Base-by-base conservation (phyloP, 2,113 vertebrate genomes). In the Paradoxurus hermaphroditus region DNA sequence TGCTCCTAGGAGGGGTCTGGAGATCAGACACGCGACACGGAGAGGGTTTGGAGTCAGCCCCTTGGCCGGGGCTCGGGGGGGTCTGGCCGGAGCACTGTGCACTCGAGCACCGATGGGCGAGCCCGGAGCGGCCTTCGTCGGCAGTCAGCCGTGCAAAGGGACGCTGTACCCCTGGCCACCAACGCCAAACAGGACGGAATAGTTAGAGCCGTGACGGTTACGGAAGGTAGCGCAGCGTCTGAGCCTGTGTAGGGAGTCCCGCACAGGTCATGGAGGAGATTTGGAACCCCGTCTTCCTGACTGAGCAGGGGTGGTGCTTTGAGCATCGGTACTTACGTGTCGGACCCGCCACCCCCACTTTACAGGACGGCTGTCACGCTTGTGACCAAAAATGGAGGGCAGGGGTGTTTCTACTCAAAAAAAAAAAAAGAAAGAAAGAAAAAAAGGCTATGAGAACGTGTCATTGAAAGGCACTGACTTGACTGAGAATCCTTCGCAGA, bases 71-170 rank as follows among this genome's bases (percentile, higher is more conserved):
- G 96, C 89, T 97, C 85, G 34, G 87, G 70, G 84, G 82, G 97
- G 92, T 94, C 72, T 14, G 36, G 75, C 84, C 78, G 96, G 97
- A 94, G 86, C 97, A 97, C 84, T 90, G 63, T 97, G 97, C 97
- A 97, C 36, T 91, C 95, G 39, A 4, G 97, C 98, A 97, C 92
- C 94, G 91, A 95, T 51, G 70, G 97, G 93, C 72, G 82, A 98
- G 97, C 98, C 98, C 90, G 91, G 95, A 95, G 81, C 14, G 94
- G 93, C 97, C 97, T 97, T 98, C 95, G 94, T 87, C 95, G 98
- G 97, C 94, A 90, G 95, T 65, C 96, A 96, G 86, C 96, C 95
- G 19, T 59, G 96, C 96, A 96, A 84, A 98, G 97, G 93, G 95
- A 91, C 94, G 97, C 93, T 31, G 91, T 29, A 78, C 89, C 97